These are phyloP conservation scores for Nebria ingens DNA, from an alignment of 1,140 invertebrate genomes.

Conservation along the genomic window DNA sequence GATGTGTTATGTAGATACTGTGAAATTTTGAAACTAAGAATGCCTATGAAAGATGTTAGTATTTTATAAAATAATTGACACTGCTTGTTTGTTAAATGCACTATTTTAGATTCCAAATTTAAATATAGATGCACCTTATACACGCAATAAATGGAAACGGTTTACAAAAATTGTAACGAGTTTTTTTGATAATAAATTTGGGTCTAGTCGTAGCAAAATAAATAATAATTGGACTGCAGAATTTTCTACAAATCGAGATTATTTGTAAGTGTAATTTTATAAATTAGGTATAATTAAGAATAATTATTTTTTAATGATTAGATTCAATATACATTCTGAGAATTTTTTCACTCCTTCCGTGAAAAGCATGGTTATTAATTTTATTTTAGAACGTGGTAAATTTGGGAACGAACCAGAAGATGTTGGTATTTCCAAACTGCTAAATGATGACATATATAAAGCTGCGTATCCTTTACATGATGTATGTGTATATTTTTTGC, in stretches of 20 bases:
- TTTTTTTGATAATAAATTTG: constrained; percentile 35
- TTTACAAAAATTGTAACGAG: not conserved
- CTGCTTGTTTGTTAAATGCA: not conserved
- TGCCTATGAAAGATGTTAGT: constrained; percentile 69
- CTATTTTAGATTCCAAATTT: not conserved
- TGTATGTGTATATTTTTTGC: constrained; percentile 38
- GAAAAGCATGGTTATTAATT: constrained; percentile 63
- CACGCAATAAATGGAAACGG: not conserved
- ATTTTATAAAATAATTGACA: not conserved
- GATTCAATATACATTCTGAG: constrained; percentile 59
- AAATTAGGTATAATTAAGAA: constrained; percentile 9
- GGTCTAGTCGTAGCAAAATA: constrained; percentile 39
- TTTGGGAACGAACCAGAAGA: constrained; percentile 50
- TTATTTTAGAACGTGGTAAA: constrained; percentile 66
- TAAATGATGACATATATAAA: constrained; percentile 59
- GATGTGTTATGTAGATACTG: constrained; percentile 72
- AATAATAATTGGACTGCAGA: constrained; percentile 48
- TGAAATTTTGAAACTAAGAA: constrained; percentile 77
- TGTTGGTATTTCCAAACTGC: constrained; percentile 62
- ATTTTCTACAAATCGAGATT: constrained; percentile 59
- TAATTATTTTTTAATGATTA: constrained; percentile 32
- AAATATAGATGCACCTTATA: not conserved
- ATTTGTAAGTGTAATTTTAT: constrained; percentile 44
- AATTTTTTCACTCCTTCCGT: constrained; percentile 65
- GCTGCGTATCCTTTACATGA: constrained; percentile 74